A percentile compares a stretch with the other conserved stretches of the same genome.
These are phyloP conservation scores for Danio choprae DNA, from an alignment of 2,797 vertebrate species.

Conservation along the genomic window DNA sequence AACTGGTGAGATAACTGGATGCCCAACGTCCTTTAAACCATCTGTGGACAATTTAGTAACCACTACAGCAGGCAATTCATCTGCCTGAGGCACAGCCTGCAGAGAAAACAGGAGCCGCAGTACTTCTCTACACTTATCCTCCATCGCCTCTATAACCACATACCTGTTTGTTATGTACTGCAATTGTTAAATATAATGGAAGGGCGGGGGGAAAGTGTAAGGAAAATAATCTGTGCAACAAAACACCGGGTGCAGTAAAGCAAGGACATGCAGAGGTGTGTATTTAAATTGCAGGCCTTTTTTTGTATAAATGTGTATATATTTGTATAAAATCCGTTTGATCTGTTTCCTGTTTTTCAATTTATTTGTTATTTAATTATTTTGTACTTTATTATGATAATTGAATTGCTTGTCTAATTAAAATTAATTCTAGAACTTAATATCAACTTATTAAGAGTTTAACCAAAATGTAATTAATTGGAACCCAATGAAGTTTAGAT, in stretches of 20 bases:
- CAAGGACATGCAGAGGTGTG: not conserved
- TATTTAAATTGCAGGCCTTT: not conserved
- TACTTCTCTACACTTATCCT: constrained; percentile 40
- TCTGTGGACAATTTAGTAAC: constrained; percentile 52
- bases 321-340: too few relatives aligned
- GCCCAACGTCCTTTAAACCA: constrained; percentile 33
- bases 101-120: constrained; percentile 33
- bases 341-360: too few relatives aligned
- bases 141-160: constrained; percentile 15
- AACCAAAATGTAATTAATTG: too few relatives aligned
- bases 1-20: constrained; percentile 33
- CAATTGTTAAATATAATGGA: constrained; percentile 25
- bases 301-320: too few relatives aligned
- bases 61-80: constrained; percentile 52
- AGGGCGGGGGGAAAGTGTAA: not conserved
- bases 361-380: too few relatives aligned
- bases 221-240: not conserved
- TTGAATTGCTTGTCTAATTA: too few relatives aligned
- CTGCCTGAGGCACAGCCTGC: constrained; percentile 60
- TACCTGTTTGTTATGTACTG: not conserved
- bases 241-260: not conserved
- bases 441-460: too few relatives aligned
- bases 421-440: too few relatives aligned
- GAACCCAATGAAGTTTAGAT: too few relatives aligned
- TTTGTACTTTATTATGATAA: too few relatives aligned